phyloP scores from a whole-genome alignment of 2,888 invertebrate species.

The Chymomyza caudatula region DNA sequence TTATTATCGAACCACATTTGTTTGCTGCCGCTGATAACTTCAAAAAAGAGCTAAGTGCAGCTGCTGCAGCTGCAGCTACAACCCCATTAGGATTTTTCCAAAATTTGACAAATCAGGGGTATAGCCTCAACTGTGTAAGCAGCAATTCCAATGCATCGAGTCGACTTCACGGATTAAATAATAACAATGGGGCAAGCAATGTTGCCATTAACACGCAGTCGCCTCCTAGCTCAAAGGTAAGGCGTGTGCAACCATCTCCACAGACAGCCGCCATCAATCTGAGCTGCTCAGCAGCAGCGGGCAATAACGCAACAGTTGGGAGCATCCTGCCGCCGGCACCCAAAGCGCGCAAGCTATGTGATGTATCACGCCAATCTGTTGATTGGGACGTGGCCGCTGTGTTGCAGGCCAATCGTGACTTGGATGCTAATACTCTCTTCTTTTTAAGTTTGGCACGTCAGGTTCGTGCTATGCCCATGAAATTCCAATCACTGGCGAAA shows the following conservation, averaged over 20 bases:
- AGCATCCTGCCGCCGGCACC: slow-evolving; percentile 49
- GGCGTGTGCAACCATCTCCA: slow-evolving; percentile 73
- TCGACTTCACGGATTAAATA: slow-evolving; percentile 25
- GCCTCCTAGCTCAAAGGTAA: slow-evolving; percentile 59
- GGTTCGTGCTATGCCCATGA: slow-evolving; percentile 76
- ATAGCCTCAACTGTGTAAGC: slow-evolving; percentile 1
- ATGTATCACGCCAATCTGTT: slow-evolving; percentile 45
- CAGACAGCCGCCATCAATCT: slow-evolving; percentile 73
- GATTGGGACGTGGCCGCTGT: slow-evolving; percentile 75
- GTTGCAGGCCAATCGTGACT: slow-evolving; percentile 75
- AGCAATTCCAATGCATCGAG: neutral
- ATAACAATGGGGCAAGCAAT: slow-evolving; percentile 8
- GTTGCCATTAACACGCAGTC: slow-evolving; percentile 46
- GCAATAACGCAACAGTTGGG: slow-evolving; percentile 2
- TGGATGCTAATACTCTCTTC: slow-evolving; percentile 76
- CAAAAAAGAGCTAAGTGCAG: slow-evolving; percentile 70
- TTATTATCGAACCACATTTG: slow-evolving; percentile 72
- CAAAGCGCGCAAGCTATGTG: slow-evolving; percentile 67
- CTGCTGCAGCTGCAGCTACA: slow-evolving; percentile 60
- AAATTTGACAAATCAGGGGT: slow-evolving; percentile 57
- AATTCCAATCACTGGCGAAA: slow-evolving; percentile 76
- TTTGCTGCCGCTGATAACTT: slow-evolving; percentile 74
- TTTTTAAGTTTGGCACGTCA: slow-evolving; percentile 76
- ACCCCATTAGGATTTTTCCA: slow-evolving; percentile 68
- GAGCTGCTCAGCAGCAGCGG: slow-evolving; percentile 53